Evolutionary conservation across 2,797 vertebrate species (phyloP), one percentile per base, ranked within the genome.

Genomic region (Acanthurus leucopareius): DNA sequence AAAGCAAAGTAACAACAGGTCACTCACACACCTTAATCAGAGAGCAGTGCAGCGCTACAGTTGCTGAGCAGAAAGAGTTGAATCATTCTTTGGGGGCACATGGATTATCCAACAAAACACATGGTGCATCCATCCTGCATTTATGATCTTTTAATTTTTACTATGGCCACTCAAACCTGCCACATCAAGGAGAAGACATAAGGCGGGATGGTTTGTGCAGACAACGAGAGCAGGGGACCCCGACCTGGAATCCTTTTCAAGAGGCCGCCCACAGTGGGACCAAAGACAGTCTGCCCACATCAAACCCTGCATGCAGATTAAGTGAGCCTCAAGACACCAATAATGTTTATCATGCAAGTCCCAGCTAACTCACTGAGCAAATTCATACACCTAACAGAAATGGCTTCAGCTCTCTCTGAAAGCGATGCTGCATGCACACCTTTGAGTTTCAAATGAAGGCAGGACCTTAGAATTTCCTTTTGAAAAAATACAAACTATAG

Each of bases 131-230:
- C 85, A 91, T 92, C 86, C 69, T 38, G 60, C 82, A 61, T 91
- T 91, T 89, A 93, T 82, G 86, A 91, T 85, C 86, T 82, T 74
- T 78, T 84, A 11, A 80, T 90, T 85, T 86, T 89, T 89, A 90
- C 77, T 77, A 86, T 54, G 74, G 76, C 81, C 67, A 76, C 72
- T 87, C 61, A 73, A 87, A 90, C 54, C 73, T 70, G 79, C 91
- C 91, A 92, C 93, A 91, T 93, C 77, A 94, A 92, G 80, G 77
- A 64, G 74, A 68, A 67, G 72, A 75, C 77, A 45, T 74, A 76
- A 62, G 69, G 77, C 70, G 0, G 47, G 47, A 91, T 88, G 88
- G 79, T 72, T 88, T 85, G 72, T 68, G 80, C 86, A 93, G 90
- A 89, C 73, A 42, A 69, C 4, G 19, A 68, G 69, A 80, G 72